Evolutionary conservation across 2,888 invertebrate species (phyloP), one percentile per base, ranked within the genome.

Genomic region (Aplocera efformata): DNA sequence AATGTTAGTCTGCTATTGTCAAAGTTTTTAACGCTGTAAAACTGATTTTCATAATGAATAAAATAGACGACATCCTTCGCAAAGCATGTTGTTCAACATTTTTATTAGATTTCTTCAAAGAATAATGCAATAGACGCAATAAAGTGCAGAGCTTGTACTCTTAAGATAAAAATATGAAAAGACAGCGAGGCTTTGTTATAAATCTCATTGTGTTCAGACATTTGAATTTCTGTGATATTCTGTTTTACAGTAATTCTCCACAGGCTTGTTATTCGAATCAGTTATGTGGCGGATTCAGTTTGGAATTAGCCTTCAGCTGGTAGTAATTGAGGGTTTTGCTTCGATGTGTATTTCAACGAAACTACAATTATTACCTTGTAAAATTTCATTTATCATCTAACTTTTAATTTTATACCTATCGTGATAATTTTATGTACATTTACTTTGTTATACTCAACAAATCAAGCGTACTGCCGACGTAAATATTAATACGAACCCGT

Each of bases 211-310:
- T 42, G 32, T 33, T 42, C 29, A 41, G 27, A 55, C 53, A 58
- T 63, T 63, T 58, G 56, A 58, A 63, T 56, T 53, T 50, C 54
- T 50, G 43, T 53, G 66, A 50, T 60, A 64, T 66, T 66, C 58
- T 61, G 56, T 64, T 63, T 60, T 45, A 38, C 49, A 43, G 35
- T 40, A 52, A 50, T 47, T 42, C 43, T 49, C 52, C 55, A 57
- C 60, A 53, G 56, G 51, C 42, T 41, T 24, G 39, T 47, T 49
- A 48, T 50, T 34, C n/a, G n/a, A n/a, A 42, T 30, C 42, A 2
- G 13, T 17, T 17, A 17, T 17, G 13, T 3, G 5, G 13, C 13
- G 5, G 5, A 3, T 17, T 17, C 5, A 17, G 13, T 17, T 17
- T 17, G 3, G 5, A 17, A 17, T 17, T 17, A 17, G 13, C 13